Base-by-base conservation (phyloP, 2,888 invertebrate genomes). In the Noctua janthina region DNA sequence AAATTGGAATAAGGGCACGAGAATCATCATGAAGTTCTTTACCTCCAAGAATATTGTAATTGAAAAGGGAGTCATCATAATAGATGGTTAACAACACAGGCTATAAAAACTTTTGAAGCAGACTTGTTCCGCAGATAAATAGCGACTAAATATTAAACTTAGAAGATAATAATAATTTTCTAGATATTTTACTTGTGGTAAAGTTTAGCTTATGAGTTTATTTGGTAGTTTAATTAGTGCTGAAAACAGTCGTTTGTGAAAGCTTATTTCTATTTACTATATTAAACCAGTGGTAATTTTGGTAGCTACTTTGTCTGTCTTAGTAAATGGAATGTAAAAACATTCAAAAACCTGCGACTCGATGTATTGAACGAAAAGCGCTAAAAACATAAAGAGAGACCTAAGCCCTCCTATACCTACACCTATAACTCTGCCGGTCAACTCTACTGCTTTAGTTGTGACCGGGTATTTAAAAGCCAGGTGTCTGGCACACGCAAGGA, bases 81-180 rank as follows among this genome's bases (percentile, higher is more conserved):
- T 59, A 59, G 35, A 13, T 13, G 17, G 23, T n/a, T 35, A 15
- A 64, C 69, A 78, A 78, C 15, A 6, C 17, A 35, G 69, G 11
- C 62, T 64, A 70, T 79, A 43, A 54, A 79, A 79, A 79, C 62
- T 79, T 79, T 64, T n/a, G 43, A 29, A 29, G 62, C 43, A 54
- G 35, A 46, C 79, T 79, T 70, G 62, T 79, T 64, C 62, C 0
- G n/a, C 54, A 79, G 62, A 70, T 69, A 29, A 69, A 78, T 70
- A 64, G 64, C 51, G 46, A 29, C 54, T 54, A 70, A 70, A 43
- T 69, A 69, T 69, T 2, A 70, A 64, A 70, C 51, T 69, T 35
- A 20, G 7, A 39, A 62, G 62, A 70, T 54, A 51, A 62, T 78
- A 64, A 17, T 64, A 10, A 64, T 64, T 79, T 54, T 17, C 15